Base-by-base conservation (phyloP, 2,888 invertebrate genomes). In the Phania funesta region DNA sequence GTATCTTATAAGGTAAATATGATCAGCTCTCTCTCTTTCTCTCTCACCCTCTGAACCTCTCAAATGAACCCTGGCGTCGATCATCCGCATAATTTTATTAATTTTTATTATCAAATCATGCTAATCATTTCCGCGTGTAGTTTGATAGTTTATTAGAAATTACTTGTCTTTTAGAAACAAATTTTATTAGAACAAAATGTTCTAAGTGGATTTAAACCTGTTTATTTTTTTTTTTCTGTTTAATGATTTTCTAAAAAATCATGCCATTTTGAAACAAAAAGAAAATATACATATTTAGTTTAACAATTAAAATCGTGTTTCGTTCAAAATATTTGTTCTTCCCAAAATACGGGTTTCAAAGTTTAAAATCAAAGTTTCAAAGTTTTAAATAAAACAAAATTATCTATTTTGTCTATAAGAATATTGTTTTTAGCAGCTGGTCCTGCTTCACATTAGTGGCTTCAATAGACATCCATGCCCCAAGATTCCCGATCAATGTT, bases 1-100 rank as follows among this genome's bases (percentile, higher is more conserved):
- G 2, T 84, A 89, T 70, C 86, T 91, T 77, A 90, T 91, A 65
- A 89, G 89, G 91, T 91, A 86, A 65, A 48, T 48, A 38, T 65
- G 26, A n/a, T 24, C 6, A 16, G 26, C 41, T 1, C 2, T 1
- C 1, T n/a, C n/a, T n/a, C n/a, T n/a, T n/a, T n/a, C n/a, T n/a
- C n/a, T n/a, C n/a, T n/a, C n/a, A n/a, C n/a, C n/a, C n/a, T n/a
- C n/a, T n/a, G n/a, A n/a, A n/a, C n/a, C n/a, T n/a, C n/a, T n/a
- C n/a, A n/a, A n/a, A n/a, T n/a, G n/a, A n/a, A n/a, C n/a, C n/a
- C n/a, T n/a, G n/a, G n/a, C n/a, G n/a, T n/a, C n/a, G n/a, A n/a
- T n/a, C n/a, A n/a, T n/a, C n/a, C n/a, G n/a, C n/a, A n/a, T n/a
- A n/a, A n/a, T n/a, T n/a, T n/a, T n/a, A n/a, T n/a, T n/a, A n/a